A percentile compares a stretch with the other conserved stretches of the same genome.
Evolutionary conservation across 2,888 invertebrate genomes (phyloP).

Genomic region (Uropetala carovei): DNA sequence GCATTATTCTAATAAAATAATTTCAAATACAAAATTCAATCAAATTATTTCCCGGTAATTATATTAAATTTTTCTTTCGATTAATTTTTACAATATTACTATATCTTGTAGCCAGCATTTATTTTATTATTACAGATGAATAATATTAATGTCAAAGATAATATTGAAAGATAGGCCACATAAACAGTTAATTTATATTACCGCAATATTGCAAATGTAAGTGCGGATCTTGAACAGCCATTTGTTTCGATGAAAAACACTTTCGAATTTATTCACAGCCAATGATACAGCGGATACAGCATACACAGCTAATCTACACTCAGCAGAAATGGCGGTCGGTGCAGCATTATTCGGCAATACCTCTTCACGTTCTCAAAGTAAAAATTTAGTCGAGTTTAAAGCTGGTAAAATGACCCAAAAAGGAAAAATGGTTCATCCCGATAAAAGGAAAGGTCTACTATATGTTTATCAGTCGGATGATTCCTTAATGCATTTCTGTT

Average conservation of each 20-base stretch:
- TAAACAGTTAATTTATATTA: no score
- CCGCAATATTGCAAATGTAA: no score
- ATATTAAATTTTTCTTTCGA: no score
- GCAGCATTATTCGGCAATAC: slow-evolving; percentile 87
- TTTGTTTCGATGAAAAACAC: background rate
- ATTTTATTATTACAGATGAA: no score
- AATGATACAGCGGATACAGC: slow-evolving; percentile 63
- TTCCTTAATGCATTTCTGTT: slow-evolving; percentile 98
- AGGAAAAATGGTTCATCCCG: slow-evolving; percentile 95
- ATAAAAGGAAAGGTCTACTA: slow-evolving; percentile 94
- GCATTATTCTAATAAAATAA: no score
- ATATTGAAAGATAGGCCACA: no score
- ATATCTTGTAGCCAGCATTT: no score
- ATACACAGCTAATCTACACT: background rate
- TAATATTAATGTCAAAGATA: no score
- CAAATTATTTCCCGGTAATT: no score
- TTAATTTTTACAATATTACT: no score
- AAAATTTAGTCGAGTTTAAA: slow-evolving; percentile 95
- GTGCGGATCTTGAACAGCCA: background rate
- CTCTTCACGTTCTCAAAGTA: slow-evolving; percentile 86
- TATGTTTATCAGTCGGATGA: slow-evolving; percentile 98
- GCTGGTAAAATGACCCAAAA: slow-evolving; percentile 97
- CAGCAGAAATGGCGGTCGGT: slow-evolving; percentile 78
- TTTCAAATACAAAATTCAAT: no score
- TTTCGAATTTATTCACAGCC: background rate